A percentile compares a stretch with the other conserved stretches of the same genome.
Evolutionary conservation across 1,140 invertebrate genomes (phyloP).

Genomic region (Heliothis subflexa): DNA sequence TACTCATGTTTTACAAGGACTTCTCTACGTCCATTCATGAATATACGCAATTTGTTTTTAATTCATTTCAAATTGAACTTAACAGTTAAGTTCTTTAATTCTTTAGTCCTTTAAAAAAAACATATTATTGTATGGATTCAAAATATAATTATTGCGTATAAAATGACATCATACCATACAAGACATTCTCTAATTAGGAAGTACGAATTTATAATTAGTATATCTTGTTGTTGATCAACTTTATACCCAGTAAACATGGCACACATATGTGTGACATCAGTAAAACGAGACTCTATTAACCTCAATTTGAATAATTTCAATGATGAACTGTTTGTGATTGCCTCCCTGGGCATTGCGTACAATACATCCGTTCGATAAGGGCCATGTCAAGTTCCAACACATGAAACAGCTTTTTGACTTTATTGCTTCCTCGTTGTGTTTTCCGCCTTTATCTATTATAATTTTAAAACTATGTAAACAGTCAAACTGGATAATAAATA

Average conservation of each 20-base stretch:
- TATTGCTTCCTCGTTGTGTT: background rate
- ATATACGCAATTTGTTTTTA: constrained; percentile 31
- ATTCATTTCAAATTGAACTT: constrained; percentile 1
- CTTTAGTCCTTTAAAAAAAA: background rate
- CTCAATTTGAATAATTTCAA: constrained; percentile 84
- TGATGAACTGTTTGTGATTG: constrained; percentile 78
- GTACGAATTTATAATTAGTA: constrained; percentile 69
- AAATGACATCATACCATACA: constrained; percentile 53
- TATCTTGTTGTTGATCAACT: constrained; percentile 73
- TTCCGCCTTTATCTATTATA: background rate
- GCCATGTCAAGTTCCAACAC: constrained; percentile 67
- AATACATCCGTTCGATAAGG: constrained; percentile 80
- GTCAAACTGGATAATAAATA: constrained; percentile 26
- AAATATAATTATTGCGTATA: constrained; percentile 56
- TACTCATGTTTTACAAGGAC: constrained; percentile 50
- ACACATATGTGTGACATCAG: constrained; percentile 83
- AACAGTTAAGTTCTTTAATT: background rate
- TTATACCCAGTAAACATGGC: constrained; percentile 75
- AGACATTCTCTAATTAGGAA: constrained; percentile 60
- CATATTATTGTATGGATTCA: background rate
- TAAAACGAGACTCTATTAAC: constrained; percentile 81
- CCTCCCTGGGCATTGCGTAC: constrained; percentile 71
- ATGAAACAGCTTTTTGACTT: constrained; percentile 62
- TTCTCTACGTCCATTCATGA: constrained; percentile 40
- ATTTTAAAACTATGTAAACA: constrained; percentile 3